Conservation (phyloP, 2,888 invertebrate species). For the Rhingia campestris region DNA sequence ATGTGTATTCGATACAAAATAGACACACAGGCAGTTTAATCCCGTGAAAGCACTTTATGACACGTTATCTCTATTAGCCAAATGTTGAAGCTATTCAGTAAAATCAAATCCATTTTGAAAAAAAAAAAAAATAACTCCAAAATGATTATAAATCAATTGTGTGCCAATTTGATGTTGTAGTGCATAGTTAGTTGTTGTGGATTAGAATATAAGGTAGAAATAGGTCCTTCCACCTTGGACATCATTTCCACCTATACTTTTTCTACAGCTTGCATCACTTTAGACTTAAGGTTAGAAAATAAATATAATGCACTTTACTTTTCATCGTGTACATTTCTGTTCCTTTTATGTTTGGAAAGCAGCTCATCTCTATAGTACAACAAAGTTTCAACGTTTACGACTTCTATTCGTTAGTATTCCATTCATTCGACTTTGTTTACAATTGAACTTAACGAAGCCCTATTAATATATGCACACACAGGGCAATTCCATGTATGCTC, state of each 20-base stretch:
- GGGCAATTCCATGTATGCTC: constrained; percentile 4
- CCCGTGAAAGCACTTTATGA: no score
- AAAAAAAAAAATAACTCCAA: background rate
- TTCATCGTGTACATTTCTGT: background rate
- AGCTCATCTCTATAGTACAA: constrained; percentile 29
- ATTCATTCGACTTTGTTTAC: constrained; percentile 58
- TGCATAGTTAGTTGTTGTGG: no score
- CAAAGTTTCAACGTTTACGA: constrained; percentile 56
- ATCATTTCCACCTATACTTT: no score
- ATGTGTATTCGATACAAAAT: no score
- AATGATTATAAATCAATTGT: background rate
- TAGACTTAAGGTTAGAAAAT: background rate
- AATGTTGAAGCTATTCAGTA: no score
- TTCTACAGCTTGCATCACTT: background rate
- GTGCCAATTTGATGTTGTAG: no score
- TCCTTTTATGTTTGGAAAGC: background rate
- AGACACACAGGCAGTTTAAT: no score
- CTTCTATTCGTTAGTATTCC: constrained; percentile 48
- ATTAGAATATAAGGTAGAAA: no score
- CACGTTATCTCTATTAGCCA: no score
- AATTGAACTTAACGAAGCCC: constrained; percentile 66
- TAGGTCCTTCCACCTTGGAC: no score
- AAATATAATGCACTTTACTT: background rate
- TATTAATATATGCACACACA: constrained; percentile 52
- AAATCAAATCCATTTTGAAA: no score